Percentiles rank a stretch among this genome's conserved stretches.
These are phyloP conservation scores for Hybognathus amarus DNA, from an alignment of 2,797 vertebrate genomes.

Conservation along the genomic window DNA sequence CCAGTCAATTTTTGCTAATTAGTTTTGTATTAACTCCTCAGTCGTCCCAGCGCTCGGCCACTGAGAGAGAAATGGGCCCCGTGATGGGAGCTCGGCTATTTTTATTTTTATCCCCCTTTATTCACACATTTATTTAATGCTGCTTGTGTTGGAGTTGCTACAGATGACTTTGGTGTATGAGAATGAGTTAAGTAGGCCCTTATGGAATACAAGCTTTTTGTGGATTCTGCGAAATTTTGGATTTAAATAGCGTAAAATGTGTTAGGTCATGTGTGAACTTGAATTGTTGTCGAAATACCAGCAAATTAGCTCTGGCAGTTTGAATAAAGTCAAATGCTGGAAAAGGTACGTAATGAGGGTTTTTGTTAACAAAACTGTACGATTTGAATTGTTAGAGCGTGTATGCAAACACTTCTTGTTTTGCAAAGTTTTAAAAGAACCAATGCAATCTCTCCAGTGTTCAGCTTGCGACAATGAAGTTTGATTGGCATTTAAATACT, in stretches of 20 bases:
- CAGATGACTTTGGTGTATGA: neutral
- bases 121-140: constrained; percentile 39
- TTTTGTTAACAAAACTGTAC: neutral
- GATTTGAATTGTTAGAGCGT: neutral
- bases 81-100: constrained; percentile 35
- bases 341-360: neutral
- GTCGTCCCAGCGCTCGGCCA: constrained; percentile 52
- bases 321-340: neutral
- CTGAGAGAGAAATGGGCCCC: constrained; percentile 54
- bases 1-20: constrained; percentile 62
- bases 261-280: neutral
- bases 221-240: neutral
- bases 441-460: neutral
- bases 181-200: constrained; percentile 24
- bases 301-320: neutral
- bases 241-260: constrained; percentile 5
- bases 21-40: constrained; percentile 64
- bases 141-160: constrained; percentile 27
- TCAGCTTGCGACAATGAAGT: neutral
- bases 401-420: neutral
- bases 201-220: constrained; percentile 1
- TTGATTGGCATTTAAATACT: neutral
- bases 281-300: neutral
- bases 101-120: constrained; percentile 44
- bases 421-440: neutral